phyloP scores from a whole-genome alignment of 2,113 vertebrate genomes.

The Myotis yumanensis region DNA sequence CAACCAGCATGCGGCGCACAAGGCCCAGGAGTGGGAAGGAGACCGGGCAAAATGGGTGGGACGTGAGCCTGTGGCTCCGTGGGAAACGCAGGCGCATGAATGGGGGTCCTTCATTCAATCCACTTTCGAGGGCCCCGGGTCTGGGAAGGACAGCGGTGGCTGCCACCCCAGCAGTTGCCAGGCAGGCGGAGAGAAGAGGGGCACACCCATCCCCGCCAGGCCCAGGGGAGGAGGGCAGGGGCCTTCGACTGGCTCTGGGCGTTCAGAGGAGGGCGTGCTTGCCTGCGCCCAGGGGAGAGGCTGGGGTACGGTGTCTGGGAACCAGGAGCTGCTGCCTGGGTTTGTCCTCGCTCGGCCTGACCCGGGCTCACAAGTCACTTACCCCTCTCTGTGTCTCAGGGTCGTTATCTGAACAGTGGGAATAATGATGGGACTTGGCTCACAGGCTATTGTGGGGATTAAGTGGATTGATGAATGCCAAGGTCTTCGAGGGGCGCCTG shows the following conservation, averaged over 20 bases:
- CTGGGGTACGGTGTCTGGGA: accelerated
- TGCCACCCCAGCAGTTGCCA: not conserved
- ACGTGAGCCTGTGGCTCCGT: not conserved
- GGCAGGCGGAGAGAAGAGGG: not conserved
- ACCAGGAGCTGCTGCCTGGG: not conserved
- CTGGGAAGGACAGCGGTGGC: not conserved
- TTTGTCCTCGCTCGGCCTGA: not conserved
- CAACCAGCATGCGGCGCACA: not conserved
- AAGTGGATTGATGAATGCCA: not conserved
- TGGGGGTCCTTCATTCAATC: not conserved
- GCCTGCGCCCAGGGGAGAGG: not conserved
- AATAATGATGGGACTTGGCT: not conserved
- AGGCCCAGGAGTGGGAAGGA: not conserved
- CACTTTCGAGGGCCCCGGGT: not conserved
- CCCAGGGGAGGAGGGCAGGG: not conserved
- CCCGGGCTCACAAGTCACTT: not conserved
- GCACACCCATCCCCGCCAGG: accelerated
- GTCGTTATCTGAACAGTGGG: not conserved
- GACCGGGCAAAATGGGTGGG: accelerated
- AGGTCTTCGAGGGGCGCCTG: not conserved
- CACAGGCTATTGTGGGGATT: not conserved
- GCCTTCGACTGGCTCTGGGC: accelerated
- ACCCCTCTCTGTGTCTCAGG: not conserved
- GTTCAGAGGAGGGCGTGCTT: not conserved
- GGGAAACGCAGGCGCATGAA: not conserved